phyloP scores from a whole-genome alignment of 2,888 invertebrate species.

The Apamea anceps region DNA sequence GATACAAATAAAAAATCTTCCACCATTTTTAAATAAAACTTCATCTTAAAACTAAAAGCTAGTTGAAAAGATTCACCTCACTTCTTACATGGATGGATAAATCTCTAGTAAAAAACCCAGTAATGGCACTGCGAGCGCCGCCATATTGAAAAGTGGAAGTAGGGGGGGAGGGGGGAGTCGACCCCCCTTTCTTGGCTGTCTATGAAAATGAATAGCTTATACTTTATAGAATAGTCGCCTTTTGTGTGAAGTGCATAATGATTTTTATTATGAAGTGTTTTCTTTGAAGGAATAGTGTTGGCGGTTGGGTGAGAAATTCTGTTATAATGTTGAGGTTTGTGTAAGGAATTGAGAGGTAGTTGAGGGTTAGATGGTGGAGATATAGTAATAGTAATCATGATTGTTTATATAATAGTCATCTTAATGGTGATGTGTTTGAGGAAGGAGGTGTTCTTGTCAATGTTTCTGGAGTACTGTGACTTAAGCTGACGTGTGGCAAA shows the following conservation, averaged over 20 bases:
- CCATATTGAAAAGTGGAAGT: conserved; percentile 39
- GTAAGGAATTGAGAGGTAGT: background rate
- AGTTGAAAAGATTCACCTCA: conserved; percentile 42
- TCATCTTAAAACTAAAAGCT: conserved; percentile 17
- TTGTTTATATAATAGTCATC: too few species aligned
- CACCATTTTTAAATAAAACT: conserved; percentile 5
- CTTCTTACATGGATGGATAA: conserved; percentile 37
- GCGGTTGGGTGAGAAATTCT: background rate
- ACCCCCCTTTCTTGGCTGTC: conserved; percentile 41
- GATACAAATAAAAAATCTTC: background rate
- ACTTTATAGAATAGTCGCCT: conserved; percentile 37
- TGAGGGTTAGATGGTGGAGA: background rate
- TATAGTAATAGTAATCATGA: background rate
- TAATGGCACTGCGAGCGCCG: conserved; percentile 34
- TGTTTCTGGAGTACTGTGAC: background rate
- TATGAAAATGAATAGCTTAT: conserved; percentile 54
- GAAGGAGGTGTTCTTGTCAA: background rate
- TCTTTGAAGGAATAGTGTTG: conserved; percentile 21
- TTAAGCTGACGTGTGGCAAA: too few species aligned
- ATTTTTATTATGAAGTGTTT: conserved; percentile 43
- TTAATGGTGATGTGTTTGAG: background rate
- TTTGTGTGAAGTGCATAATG: conserved; percentile 49
- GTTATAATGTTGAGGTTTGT: background rate
- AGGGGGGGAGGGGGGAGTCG: background rate
- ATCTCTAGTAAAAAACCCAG: conserved; percentile 35